Evolutionary conservation across 2,113 vertebrate genomes (phyloP), one percentile per base, ranked within the genome.

Genomic region (Datnioides undecimradiatus): DNA sequence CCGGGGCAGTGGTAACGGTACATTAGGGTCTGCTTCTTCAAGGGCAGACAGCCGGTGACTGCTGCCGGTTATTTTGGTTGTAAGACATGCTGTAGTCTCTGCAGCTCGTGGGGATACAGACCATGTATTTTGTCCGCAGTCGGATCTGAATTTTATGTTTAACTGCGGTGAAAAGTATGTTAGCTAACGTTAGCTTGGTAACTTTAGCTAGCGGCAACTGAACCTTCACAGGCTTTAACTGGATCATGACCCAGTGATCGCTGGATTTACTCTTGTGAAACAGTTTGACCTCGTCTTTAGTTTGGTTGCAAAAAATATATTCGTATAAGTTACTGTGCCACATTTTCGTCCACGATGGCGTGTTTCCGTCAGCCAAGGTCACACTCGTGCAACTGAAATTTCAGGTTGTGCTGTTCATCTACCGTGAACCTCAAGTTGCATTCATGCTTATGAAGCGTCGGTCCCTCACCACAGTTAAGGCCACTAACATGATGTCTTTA

Each of bases 31-130:
- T 29, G 65, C 16, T 3, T 19, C 57, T 59, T 89, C 91, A 94
- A 93, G 93, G 93, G 23, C 93, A 91, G 81, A 64, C 46, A 62
- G 48, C 40, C 58, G 14, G 5, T 8, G 34, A 29, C 38, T 62
- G 6, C 21, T 43, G 25, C 16, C 5, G 11, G 14, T 4, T 19
- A 4, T 19, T 19, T 3, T 19, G 6, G 5, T 12, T 5, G 2
- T 8, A 1, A 45, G 48, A 49, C 31, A 1, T 0, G 0, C 5
- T 6, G 3, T 21, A 68, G 8, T 27, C 2, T 31, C 25, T 23
- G 13, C 4, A 25, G 27, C 12, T 17, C 6, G 5, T 36, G 14
- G 25, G 6, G 57, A 43, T n/a, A 19, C 14, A 8, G 0, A 21
- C 4, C 0, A 7, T 17, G 11, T 0, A 0, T 12, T 25, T 29